Evolutionary conservation across 2,113 vertebrate species (phyloP).

Genomic region (Chinchilla lanigera): DNA sequence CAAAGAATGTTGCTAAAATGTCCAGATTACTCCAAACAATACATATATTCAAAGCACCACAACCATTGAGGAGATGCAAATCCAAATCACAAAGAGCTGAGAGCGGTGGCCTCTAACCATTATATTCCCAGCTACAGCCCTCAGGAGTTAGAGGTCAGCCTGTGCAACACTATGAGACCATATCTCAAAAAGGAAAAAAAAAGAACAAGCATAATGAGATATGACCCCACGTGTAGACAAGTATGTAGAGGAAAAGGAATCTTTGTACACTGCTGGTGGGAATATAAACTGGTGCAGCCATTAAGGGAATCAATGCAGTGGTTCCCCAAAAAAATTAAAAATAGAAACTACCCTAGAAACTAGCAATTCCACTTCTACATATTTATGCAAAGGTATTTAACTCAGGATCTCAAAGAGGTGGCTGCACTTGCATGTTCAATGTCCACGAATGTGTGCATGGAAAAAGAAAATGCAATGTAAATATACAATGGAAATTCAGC

Average conservation of each 20-base stretch:
- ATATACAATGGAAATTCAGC: neutral
- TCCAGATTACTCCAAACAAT: neutral
- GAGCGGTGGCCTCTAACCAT: neutral
- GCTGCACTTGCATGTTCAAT: neutral
- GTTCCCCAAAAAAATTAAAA: neutral
- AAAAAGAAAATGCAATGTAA: neutral
- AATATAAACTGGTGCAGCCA: neutral
- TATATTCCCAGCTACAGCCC: neutral
- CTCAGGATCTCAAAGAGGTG: neutral
- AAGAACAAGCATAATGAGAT: neutral
- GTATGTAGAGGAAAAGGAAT: neutral
- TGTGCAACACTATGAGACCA: neutral
- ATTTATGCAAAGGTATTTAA: constrained; percentile 27
- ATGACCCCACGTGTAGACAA: neutral
- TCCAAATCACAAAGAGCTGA: neutral
- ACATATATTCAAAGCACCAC: neutral
- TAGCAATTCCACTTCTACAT: neutral
- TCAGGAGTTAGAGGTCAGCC: neutral
- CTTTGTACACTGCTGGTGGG: neutral
- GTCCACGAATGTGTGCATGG: neutral
- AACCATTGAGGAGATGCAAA: neutral
- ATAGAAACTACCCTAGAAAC: neutral
- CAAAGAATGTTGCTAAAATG: neutral
- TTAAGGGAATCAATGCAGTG: neutral
- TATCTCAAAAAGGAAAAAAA: neutral